A percentile compares a stretch with the other conserved stretches of the same genome.
Evolutionary conservation across 2,888 invertebrate species (phyloP).

Genomic region (Chloromyia formosa): DNA sequence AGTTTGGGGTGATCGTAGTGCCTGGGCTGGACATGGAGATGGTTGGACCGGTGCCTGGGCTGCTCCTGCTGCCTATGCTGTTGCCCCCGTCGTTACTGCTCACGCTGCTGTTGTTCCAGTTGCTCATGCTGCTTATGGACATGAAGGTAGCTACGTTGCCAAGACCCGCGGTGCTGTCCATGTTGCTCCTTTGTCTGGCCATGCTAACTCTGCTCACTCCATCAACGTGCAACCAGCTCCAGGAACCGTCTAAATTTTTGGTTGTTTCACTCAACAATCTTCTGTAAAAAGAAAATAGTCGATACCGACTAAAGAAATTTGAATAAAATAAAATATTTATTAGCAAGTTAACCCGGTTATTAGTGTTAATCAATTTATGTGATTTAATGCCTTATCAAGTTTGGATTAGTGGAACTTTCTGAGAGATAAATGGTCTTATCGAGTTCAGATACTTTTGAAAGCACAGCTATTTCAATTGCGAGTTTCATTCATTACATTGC

Average conservation of each 20-base stretch:
- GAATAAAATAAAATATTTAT: background rate
- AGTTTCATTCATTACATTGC: no score
- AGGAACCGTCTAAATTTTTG: slow-evolving; percentile 58
- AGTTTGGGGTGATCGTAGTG: slow-evolving; percentile 43
- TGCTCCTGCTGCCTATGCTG: slow-evolving; percentile 23
- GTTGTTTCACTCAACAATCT: no score
- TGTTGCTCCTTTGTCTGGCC: slow-evolving; percentile 65
- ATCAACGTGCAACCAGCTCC: slow-evolving; percentile 64
- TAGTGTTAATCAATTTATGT: no score
- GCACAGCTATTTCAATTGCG: no score
- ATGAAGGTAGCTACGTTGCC: slow-evolving; percentile 64
- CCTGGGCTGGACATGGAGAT: slow-evolving; percentile 4
- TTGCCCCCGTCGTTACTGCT: slow-evolving; percentile 39
- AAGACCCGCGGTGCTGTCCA: slow-evolving; percentile 68
- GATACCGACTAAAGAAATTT: no score
- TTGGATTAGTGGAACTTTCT: no score
- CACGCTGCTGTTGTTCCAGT: slow-evolving; percentile 39
- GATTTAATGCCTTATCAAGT: no score
- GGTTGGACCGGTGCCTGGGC: slow-evolving; percentile 1
- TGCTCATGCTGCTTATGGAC: slow-evolving; percentile 46
- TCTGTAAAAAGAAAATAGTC: no score
- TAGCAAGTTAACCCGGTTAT: no score
- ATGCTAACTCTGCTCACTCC: slow-evolving; percentile 51
- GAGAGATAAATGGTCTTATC: no score
- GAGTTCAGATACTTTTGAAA: no score